Evolutionary conservation across 2,888 invertebrate genomes (phyloP).

Genomic region (Drosophila emarginata): DNA sequence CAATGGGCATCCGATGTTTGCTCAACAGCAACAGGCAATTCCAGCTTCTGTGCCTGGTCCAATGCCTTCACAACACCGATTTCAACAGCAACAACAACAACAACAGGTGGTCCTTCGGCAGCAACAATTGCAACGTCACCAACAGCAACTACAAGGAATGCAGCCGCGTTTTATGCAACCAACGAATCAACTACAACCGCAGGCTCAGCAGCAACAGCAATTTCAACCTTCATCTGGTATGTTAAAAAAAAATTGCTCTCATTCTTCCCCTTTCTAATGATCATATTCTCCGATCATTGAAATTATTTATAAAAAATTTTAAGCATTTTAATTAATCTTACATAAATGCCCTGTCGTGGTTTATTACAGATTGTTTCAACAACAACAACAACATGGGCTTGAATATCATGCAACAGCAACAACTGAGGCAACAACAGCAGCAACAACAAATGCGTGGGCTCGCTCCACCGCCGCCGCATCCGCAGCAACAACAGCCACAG

Average conservation of each 20-base stretch:
- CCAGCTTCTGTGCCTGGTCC: slow-evolving; percentile 38
- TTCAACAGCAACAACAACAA: slow-evolving; percentile 52
- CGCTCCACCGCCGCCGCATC: slow-evolving; percentile 59
- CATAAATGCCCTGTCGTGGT: neutral
- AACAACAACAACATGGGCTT: slow-evolving; percentile 43
- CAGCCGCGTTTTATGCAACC: slow-evolving; percentile 67
- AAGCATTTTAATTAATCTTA: neutral
- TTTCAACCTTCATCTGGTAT: slow-evolving; percentile 58
- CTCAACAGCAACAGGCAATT: slow-evolving; percentile 61
- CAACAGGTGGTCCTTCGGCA: slow-evolving; percentile 53
- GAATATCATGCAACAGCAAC: slow-evolving; percentile 54
- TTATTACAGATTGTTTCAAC: slow-evolving; percentile 57
- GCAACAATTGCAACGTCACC: slow-evolving; percentile 60
- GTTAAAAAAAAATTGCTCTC: neutral
- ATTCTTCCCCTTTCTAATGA: too few relatives aligned
- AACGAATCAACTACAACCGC: slow-evolving; percentile 53
- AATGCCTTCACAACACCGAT: slow-evolving; percentile 44
- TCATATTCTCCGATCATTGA: too few relatives aligned
- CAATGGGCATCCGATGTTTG: slow-evolving; percentile 62
- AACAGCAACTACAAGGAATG: slow-evolving; percentile 67
- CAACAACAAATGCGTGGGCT: slow-evolving; percentile 65
- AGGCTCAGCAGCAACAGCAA: slow-evolving; percentile 58
- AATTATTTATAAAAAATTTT: too few relatives aligned
- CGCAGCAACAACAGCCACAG: slow-evolving; percentile 44
- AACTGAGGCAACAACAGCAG: slow-evolving; percentile 74